Evolutionary conservation across 2,888 invertebrate species (phyloP).

Genomic region (Gymnoscelis rufifasciata): DNA sequence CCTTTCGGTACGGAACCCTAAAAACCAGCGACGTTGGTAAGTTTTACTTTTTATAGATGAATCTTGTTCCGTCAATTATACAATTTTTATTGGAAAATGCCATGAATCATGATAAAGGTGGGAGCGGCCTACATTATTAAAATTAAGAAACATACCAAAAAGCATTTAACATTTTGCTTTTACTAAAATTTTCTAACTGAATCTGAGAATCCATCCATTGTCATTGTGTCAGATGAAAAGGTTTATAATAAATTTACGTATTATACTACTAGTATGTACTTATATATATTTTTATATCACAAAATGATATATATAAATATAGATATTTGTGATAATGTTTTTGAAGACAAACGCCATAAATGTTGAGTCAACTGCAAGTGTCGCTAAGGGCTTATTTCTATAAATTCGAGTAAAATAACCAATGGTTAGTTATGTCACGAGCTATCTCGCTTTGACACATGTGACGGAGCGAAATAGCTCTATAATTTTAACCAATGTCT

Average conservation of each 20-base stretch:
- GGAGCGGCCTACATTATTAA: constrained; percentile 17
- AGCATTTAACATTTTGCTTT: constrained; percentile 38
- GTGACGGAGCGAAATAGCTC: no score
- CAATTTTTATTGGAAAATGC: background rate
- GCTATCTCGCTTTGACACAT: no score
- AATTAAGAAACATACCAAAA: constrained; percentile 50
- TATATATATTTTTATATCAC: no score
- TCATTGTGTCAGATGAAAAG: constrained; percentile 14
- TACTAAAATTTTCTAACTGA: constrained; percentile 12
- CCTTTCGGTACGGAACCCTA: no score
- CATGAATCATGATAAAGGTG: background rate
- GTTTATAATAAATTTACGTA: constrained; percentile 2
- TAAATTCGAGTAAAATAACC: no score
- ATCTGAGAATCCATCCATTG: constrained; percentile 33
- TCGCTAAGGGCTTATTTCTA: background rate
- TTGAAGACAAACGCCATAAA: constrained; percentile 2
- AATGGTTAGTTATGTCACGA: no score
- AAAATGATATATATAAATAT: no score
- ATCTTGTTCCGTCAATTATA: background rate
- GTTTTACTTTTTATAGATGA: background rate
- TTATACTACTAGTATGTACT: no score
- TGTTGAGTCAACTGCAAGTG: background rate
- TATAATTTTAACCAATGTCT: no score
- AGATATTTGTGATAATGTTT: background rate
- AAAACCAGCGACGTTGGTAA: constrained; percentile 7